Conservation (phyloP, 2,888 invertebrate genomes). For the Drosophila merina region DNA sequence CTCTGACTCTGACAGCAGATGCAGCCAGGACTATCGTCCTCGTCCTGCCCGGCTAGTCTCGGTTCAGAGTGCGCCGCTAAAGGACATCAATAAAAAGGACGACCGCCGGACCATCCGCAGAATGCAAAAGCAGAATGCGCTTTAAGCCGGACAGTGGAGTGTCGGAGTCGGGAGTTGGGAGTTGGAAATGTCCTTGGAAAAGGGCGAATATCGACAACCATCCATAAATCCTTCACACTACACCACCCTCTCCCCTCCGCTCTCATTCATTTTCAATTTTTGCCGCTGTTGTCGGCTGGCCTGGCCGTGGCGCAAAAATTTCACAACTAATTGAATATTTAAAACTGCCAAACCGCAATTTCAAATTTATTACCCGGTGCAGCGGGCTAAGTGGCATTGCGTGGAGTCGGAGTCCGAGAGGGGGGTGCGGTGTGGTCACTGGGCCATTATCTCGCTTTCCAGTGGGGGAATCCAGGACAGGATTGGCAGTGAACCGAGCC, state of each 20-base stretch:
- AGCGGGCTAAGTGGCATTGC: conserved; percentile 13
- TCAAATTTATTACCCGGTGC: conserved; percentile 81
- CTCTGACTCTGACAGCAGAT: conserved; percentile 27
- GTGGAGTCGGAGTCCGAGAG: background rate
- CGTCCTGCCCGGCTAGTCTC: conserved; percentile 5
- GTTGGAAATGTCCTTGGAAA: conserved; percentile 45
- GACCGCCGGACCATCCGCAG: conserved; percentile 9
- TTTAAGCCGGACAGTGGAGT: conserved; percentile 21
- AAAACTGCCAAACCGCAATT: conserved; percentile 82
- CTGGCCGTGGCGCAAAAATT: conserved; percentile 65
- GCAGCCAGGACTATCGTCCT: conserved; percentile 27
- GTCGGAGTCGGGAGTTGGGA: conserved; percentile 17
- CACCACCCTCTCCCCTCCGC: background rate
- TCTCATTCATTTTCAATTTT: conserved; percentile 37
- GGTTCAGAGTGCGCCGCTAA: conserved; percentile 55
- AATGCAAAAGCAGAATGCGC: conserved; percentile 19
- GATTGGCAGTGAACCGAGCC: conserved; percentile 3
- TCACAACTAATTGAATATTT: conserved; percentile 82
- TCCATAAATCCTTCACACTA: conserved; percentile 16
- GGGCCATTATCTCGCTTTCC: conserved; percentile 37
- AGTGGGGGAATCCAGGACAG: background rate
- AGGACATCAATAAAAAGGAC: conserved; percentile 71
- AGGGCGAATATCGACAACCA: conserved; percentile 62
- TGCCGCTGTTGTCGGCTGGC: conserved; percentile 10
- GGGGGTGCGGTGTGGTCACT: conserved; percentile 17